Evolutionary conservation across 1,140 invertebrate species (phyloP), one percentile per base, ranked within the genome.

Genomic region (Monochamus saltuarius): DNA sequence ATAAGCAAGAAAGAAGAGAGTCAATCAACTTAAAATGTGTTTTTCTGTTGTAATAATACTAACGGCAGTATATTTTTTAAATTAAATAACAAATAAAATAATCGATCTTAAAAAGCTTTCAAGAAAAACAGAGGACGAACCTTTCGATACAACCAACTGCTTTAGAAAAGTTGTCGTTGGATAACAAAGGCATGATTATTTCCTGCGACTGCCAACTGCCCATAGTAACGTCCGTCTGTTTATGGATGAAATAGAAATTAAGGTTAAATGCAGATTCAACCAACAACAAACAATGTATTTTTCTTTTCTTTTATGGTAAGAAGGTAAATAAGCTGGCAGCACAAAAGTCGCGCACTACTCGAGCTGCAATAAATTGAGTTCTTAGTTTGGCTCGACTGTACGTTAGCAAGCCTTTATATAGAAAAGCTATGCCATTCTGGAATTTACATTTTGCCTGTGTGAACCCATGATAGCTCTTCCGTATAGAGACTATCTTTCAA

Each of bases 341-440:
- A 29, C 17, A 29, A 47, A 47, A 47, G 29, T 14, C 19, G 45
- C 45, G 19, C 17, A n/a, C 29, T 29, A 47, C 45, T 47, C 17
- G 45, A 17, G 29, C 2, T n/a, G 45, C 45, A 47, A 47, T 47
- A 47, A 47, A 47, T 47, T 47, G 45, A 47, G 45, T 29, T 47
- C 45, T 47, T 19, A 47, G 45, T 47, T 47, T 47, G 45, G 45
- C 45, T 47, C 45, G 45, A 47, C 45, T 22, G 29, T 47, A 47
- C 13, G 45, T 47, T 47, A 47, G 17, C 45, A 47, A 47, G 45
- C n/a, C 45, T 47, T 47, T 47, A 47, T 47, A 47, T 47, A 47
- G 45, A 9, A 47, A n/a, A 47, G 45, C 17, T 40, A n/a, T 40
- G 39, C 39, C 14, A 16, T 11, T 22, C 13, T 47, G 45, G 45